Evolutionary conservation across 2,888 invertebrate genomes (phyloP), one percentile per base, ranked within the genome.

Genomic region (Erebia ligea): DNA sequence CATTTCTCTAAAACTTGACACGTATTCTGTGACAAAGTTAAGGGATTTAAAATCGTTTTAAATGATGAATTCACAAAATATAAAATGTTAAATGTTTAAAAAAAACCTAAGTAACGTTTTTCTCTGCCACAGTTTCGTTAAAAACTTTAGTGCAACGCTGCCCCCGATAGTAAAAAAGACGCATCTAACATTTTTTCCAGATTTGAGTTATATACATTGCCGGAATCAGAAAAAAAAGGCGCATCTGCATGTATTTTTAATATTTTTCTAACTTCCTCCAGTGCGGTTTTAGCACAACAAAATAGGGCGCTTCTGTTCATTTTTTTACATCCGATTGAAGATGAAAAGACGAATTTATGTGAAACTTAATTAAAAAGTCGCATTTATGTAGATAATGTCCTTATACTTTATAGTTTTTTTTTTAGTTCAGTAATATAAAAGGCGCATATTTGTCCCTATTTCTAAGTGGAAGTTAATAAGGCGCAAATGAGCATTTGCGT

Each of bases 161-260:
- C 52, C 52, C 52, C 52, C 52, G 52, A 52, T 52, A 52, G 17
- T 4, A 3, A 52, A 52, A 52, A 52, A 52, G 52, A 52, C 52
- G 52, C 5, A 52, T 52, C 52, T 52, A 52, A 52, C 52, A 52
- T 52, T 52, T 52, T 52, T 52, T 52, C 52, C 52, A 52, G 52
- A 52, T 52, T 52, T 52, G 52, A 52, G 52, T 52, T 52, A 52
- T 17, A 52, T 52, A 52, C 52, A 52, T 52, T 52, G 52, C 52
- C 52, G 17, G 52, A 52, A 52, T 52, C 52, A 52, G 52, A 52
- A 52, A 52, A 52, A 52, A 52, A 52, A 52, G n/a, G 52, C 52
- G 52, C 52, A 52, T 52, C 52, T 52, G 52, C n/a, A 5, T 52
- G 52, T 52, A 52, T 52, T 52, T 52, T 52, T 52, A 52, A 52